Evolutionary conservation across 2,113 vertebrate species (phyloP), one percentile per base, ranked within the genome.

Genomic region (Motacilla tschutschensis): DNA sequence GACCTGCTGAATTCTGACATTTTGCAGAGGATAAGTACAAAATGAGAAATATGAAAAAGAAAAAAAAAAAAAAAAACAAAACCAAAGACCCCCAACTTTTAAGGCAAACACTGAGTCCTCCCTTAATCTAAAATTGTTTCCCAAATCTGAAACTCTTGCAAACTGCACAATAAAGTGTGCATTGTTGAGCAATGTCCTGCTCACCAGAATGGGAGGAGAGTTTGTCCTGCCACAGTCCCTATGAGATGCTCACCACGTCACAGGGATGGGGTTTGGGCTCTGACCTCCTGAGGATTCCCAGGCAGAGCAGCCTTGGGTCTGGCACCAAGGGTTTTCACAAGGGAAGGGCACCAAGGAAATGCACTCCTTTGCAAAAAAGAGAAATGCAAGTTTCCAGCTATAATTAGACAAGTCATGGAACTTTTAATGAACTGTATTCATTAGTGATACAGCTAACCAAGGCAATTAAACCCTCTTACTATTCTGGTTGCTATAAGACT

Each of bases 401-500:
- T 81, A 88, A 88, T 85, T 81, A 89, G 82, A 62, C 20, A 83
- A 71, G 38, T 74, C 40, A 7, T 26, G 19, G 74, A 93, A 85
- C 46, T 75, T 83, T 54, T 85, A 83, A 92, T 50, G 74, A 83
- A 83, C 74, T 69, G 31, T 64, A 65, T 50, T 87, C 78, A 62
- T 93, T 81, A 92, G 66, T 18, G 47, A 59, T 76, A 63, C 74
- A 79, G 46, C 57, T 59, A 81, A 33, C 50, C 3, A 1, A 81
- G 55, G 77, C 80, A 88, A 95, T 88, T 92, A 93, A 80, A 83
- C 29, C 19, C 25, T 60, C 25, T 66, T 31, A 50, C 77, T 87
- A 69, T 85, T 88, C 85, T 75, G 47, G 54, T 78, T 81, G 43
- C 54, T 75, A 0, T 43, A 85, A 78, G 66, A 87, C 38, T 89